Percentiles rank a stretch among this genome's conserved stretches.
Evolutionary conservation across 2,113 vertebrate genomes (phyloP).

Genomic region (Poeciliopsis prolifica): DNA sequence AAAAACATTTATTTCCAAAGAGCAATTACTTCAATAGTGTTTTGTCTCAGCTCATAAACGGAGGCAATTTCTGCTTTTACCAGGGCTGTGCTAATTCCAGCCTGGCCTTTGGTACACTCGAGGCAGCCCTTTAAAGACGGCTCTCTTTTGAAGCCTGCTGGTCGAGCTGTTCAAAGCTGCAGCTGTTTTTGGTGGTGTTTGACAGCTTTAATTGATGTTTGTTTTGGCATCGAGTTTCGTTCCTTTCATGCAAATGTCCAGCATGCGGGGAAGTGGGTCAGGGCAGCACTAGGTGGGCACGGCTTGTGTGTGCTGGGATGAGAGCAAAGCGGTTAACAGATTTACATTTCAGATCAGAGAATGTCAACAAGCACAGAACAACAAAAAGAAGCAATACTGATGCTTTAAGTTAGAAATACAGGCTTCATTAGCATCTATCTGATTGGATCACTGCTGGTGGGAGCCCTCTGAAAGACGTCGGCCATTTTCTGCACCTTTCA

Average conservation of each 20-base stretch:
- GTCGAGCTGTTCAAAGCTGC: slow-evolving; percentile 84
- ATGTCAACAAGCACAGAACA: slow-evolving; percentile 48
- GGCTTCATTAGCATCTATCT: slow-evolving; percentile 41
- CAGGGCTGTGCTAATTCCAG: slow-evolving; percentile 74
- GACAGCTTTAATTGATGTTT: slow-evolving; percentile 88
- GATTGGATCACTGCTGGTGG: slow-evolving; percentile 46
- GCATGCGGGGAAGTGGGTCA: slow-evolving; percentile 81
- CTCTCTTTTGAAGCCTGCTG: slow-evolving; percentile 82
- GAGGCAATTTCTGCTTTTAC: slow-evolving; percentile 68
- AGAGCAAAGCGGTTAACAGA: slow-evolving; percentile 76
- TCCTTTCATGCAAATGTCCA: slow-evolving; percentile 84
- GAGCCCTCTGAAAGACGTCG: slow-evolving; percentile 21
- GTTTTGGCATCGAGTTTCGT: slow-evolving; percentile 82
- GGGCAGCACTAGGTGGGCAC: slow-evolving; percentile 73
- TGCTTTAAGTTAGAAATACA: slow-evolving; percentile 26
- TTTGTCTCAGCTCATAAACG: slow-evolving; percentile 56
- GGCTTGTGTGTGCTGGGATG: slow-evolving; percentile 69
- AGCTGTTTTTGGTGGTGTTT: slow-evolving; percentile 85
- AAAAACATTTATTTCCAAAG: slow-evolving; percentile 18
- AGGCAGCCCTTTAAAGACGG: slow-evolving; percentile 77
- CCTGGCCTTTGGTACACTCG: slow-evolving; percentile 74
- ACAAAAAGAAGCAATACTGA: slow-evolving; percentile 56
- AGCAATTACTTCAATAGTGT: slow-evolving; percentile 40
- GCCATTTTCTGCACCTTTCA: slow-evolving; percentile 11
- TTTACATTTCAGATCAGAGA: slow-evolving; percentile 76